Evolutionary conservation across 2,113 vertebrate species (phyloP), one percentile per base, ranked within the genome.

Genomic region (Chaetorhynchus papuensis): DNA sequence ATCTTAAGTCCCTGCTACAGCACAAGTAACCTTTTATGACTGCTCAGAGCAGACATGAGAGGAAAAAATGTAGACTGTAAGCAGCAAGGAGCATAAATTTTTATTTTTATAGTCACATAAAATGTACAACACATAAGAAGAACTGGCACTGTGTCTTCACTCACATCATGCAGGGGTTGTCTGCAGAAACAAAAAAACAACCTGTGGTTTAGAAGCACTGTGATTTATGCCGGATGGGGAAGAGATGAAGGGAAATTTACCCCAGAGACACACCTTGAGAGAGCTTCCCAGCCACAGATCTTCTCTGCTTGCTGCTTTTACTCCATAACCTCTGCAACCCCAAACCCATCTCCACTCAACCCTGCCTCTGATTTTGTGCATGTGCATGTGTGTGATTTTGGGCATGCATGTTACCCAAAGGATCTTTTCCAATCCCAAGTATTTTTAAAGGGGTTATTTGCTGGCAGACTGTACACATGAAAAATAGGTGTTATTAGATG

Each of bases 61-160:
- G 82, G 53, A 87, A 89, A 94, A 96, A 96, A 74, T 75, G 63
- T 66, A 93, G 60, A 94, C 2, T 0, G 75, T 64, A 94, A 80
- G 87, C 75, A 94, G 81, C 50, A 37, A 88, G 59, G 54, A 92
- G 39, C 72, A 96, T 74, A 39, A 70, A 59, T 93, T 93, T 94
- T 96, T 94, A 96, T 91, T 93, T 95, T 96, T 95, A 91, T 74
- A 85, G 82, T 90, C 66, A 61, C 63, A 93, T 79, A 94, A 94
- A 95, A 93, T 57, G 60, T 57, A 79, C 60, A 94, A 68, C 57
- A 85, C 21, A 3, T 54, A 76, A 83, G 87, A 88, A 81, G 77
- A 83, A 70, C 50, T 85, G 90, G 59, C 71, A 90, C 15, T 1
- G 47, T 12, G 1, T 92, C 91, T 91, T 95, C 95, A 94, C 27